Base-by-base conservation (phyloP, 2,113 vertebrate species). In the Physeter macrocephalus region DNA sequence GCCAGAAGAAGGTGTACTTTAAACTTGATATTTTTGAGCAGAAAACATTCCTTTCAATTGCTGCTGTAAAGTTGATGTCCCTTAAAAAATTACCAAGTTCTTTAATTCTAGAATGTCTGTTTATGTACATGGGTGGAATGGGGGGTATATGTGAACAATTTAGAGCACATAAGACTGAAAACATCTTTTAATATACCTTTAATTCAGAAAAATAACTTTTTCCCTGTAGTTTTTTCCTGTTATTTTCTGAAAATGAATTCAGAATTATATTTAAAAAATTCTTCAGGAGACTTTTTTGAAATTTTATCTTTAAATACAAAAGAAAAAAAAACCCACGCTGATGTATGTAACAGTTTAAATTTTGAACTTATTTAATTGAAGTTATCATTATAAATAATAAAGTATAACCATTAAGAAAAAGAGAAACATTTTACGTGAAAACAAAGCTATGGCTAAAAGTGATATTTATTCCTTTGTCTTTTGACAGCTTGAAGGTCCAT, bases 401-500 rank as follows among this genome's bases (percentile, higher is more conserved):
- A 43, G 10, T n/a, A 20, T 81, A 41, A 80, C 4, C 14, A 39
- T 86, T 87, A 87, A 96, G 41, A 39, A 95, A 85, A 88, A 93
- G 21, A 69, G 41, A 88, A 95, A 36, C n/a, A 88, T 12, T 77
- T 9, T 84, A 90, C 96, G 62, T 88, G 41, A 86, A 67, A 96
- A 74, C 5, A 61, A 23, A 66, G 3, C 36, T 25, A 8, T 88
- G 59, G 78, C 66, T 94, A 74, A 78, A 92, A 57, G 46, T 97
- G 49, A 95, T 67, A 96, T 97, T 72, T 80, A 36, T 97, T 96
- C 83, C 90, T 98, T 98, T 97, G 59, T 98, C 54, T 98, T 96
- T 95, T 88, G 27, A 25, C 97, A 99, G 99, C 98, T 99, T 98
- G 99, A 99, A 96, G 99, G 99, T 59, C 99, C 99, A 0, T 99